These are phyloP conservation scores for Parazoanthus swiftii DNA, from an alignment of 92 coral and sea anemone species.

Conservation along the genomic window DNA sequence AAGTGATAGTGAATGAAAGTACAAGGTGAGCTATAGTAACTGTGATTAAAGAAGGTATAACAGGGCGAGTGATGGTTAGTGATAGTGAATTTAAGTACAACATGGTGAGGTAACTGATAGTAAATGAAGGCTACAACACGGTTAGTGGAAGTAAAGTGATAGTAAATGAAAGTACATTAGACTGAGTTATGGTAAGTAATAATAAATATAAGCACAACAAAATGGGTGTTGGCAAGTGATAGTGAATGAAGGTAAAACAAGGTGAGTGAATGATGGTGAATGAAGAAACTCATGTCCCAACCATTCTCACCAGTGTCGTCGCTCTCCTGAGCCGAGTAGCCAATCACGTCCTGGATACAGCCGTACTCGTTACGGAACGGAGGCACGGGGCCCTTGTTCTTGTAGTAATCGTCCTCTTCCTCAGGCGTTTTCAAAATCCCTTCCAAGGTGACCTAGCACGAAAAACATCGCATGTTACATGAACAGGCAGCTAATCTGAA, in stretches of 20 bases:
- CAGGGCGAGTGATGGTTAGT: background rate
- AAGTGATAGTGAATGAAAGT: background rate
- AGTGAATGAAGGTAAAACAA: background rate
- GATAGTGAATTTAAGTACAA: background rate
- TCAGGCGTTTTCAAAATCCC: slow-evolving; percentile 95
- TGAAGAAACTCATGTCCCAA: slow-evolving; percentile 18
- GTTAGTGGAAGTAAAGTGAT: background rate
- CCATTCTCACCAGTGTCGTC: slow-evolving; percentile 60
- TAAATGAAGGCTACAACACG: background rate
- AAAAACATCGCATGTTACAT: background rate
- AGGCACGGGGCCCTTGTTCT: slow-evolving; percentile 95
- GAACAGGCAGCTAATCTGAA: background rate
- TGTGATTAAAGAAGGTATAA: background rate
- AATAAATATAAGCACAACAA: background rate
- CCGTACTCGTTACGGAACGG: slow-evolving; percentile 98
- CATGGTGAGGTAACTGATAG: background rate
- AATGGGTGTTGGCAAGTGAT: background rate
- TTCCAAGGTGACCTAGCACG: slow-evolving; percentile 83
- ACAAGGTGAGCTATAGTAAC: background rate
- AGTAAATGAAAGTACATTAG: too few species aligned
- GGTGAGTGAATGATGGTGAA: background rate
- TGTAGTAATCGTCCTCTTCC: slow-evolving; percentile 95
- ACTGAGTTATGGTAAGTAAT: too few species aligned
- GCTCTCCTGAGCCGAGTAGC: slow-evolving; percentile 70
- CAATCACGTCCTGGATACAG: slow-evolving; percentile 96